Conservation (phyloP, 2,113 vertebrate species). For the Garra rufa region DNA sequence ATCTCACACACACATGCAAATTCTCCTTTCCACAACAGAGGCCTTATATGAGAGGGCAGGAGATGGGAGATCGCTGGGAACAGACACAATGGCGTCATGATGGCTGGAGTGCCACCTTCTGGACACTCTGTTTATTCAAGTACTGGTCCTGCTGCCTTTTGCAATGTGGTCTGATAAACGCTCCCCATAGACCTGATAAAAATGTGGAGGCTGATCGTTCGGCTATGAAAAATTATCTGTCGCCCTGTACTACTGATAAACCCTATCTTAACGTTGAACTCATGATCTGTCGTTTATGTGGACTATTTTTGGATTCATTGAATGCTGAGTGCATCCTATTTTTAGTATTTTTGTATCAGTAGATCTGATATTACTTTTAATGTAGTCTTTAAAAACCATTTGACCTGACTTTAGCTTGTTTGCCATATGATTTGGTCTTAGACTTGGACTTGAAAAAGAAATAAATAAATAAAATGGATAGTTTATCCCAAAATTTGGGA, state of each 20-base stretch:
- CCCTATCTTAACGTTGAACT: background rate
- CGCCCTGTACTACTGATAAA: background rate
- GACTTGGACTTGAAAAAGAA: background rate
- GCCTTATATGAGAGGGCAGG: background rate
- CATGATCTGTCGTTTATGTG: background rate
- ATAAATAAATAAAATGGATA: background rate
- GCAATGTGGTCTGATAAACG: background rate
- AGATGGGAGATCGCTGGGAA: conserved; percentile 17
- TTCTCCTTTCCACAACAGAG: conserved; percentile 9
- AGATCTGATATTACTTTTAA: background rate
- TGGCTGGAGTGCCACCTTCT: conserved; percentile 94
- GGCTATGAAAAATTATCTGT: background rate
- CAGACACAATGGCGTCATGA: conserved; percentile 45
- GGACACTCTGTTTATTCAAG: conserved; percentile 65
- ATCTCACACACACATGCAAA: conserved; percentile 2
- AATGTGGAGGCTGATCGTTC: background rate
- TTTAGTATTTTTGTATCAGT: background rate
- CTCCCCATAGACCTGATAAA: background rate
- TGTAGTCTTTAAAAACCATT: background rate
- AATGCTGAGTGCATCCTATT: background rate
- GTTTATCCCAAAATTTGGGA: background rate
- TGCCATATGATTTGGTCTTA: background rate
- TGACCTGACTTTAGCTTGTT: background rate
- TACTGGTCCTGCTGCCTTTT: background rate
- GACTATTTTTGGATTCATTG: background rate